These are phyloP conservation scores for Gymnogyps californianus DNA, from an alignment of 2,113 vertebrate species.

Conservation along the genomic window DNA sequence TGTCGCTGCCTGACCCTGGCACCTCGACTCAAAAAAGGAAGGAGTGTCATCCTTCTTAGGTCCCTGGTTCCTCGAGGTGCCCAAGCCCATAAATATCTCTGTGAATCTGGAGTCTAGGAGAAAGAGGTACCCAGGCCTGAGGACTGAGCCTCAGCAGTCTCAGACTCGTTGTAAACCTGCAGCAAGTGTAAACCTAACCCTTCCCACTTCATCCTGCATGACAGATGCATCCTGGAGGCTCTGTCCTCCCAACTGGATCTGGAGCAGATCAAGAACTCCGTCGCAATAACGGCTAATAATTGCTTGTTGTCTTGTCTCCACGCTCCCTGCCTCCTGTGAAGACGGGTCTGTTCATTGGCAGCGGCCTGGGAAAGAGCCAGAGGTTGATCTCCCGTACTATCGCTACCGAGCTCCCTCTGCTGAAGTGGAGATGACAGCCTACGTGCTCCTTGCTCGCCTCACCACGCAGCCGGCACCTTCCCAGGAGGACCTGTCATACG, in stretches of 20 bases:
- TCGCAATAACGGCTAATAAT: neutral
- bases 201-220: neutral
- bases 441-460: conserved; percentile 56
- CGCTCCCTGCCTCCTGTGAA: neutral
- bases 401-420: conserved; percentile 61
- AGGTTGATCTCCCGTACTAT: neutral
- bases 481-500: neutral
- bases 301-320: neutral
- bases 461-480: neutral
- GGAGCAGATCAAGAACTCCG: neutral
- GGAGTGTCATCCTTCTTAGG: neutral
- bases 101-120: neutral
- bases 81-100: neutral
- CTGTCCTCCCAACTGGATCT: accelerated
- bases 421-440: conserved; percentile 72
- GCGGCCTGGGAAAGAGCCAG: conserved; percentile 44
- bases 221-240: neutral
- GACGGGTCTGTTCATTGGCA: conserved; percentile 66
- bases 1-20: accelerated
- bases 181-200: neutral
- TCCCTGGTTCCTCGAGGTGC: neutral
- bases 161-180: neutral
- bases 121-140: neutral
- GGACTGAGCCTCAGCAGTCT: neutral
- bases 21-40: neutral